These are phyloP conservation scores for Diprion similis DNA, from an alignment of 1,140 invertebrate genomes.

Conservation along the genomic window DNA sequence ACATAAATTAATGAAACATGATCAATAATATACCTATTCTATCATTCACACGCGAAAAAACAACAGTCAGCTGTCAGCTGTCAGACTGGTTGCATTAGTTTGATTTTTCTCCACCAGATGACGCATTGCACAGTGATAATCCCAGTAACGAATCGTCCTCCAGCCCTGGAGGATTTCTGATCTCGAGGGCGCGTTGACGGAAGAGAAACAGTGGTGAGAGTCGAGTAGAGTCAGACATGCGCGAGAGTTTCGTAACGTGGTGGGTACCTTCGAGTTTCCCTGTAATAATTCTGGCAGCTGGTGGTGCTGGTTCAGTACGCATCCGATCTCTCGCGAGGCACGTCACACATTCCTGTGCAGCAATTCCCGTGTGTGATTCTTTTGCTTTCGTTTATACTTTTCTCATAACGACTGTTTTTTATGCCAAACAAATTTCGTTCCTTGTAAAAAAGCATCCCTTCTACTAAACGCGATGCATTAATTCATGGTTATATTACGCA, in stretches of 20 bases:
- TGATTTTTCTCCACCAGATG: background rate
- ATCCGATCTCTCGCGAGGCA: background rate
- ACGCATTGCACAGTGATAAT: background rate
- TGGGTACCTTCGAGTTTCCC: background rate
- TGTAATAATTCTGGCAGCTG: background rate
- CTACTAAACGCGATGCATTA: background rate
- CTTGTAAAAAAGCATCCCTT: background rate
- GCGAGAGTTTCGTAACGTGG: background rate
- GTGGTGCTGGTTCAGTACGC: background rate
- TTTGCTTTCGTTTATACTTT: too few species aligned
- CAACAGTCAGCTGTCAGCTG: background rate
- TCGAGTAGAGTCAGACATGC: background rate
- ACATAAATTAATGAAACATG: too few species aligned
- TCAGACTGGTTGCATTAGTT: background rate
- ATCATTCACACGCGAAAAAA: too few species aligned
- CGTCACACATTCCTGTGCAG: background rate
- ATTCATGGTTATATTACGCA: background rate
- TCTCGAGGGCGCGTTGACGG: conserved; percentile 1
- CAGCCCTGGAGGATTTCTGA: background rate
- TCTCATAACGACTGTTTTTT: too few species aligned
- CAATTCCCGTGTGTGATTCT: too few species aligned
- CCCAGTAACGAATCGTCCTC: background rate
- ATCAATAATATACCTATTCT: too few species aligned
- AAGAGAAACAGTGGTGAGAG: background rate
- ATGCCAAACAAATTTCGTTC: too few species aligned